Conservation (phyloP, 2,797 vertebrate genomes). For the Chromis chromis region DNA sequence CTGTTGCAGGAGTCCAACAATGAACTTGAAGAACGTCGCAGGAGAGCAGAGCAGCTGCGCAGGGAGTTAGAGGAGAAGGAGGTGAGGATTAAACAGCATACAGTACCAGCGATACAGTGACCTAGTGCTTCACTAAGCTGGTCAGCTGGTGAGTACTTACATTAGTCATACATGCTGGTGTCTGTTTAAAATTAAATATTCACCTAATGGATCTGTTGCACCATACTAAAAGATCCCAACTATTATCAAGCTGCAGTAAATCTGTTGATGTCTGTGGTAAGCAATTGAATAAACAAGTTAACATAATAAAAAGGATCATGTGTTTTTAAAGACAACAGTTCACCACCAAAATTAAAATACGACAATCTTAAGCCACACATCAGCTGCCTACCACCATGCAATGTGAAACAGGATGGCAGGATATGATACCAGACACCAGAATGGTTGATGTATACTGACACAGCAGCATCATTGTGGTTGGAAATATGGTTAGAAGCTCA, state of each 20-base stretch:
- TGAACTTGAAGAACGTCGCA: conserved; percentile 95
- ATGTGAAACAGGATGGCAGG: neutral
- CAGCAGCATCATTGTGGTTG: conserved; percentile 16
- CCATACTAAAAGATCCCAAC: neutral
- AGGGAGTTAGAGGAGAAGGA: conserved; percentile 98
- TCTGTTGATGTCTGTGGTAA: neutral
- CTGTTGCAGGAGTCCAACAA: conserved; percentile 98
- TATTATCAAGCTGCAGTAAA: neutral
- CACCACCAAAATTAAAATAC: neutral
- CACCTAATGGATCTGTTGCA: neutral
- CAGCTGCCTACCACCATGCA: too few species aligned
- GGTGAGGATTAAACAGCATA: conserved; percentile 72
- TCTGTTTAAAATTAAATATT: neutral
- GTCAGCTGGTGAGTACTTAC: neutral
- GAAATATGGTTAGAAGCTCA: conserved; percentile 28
- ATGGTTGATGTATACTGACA: neutral
- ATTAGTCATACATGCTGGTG: neutral
- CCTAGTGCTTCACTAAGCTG: neutral
- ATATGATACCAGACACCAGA: conserved; percentile 16
- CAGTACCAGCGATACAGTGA: neutral
- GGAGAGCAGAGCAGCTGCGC: conserved; percentile 94
- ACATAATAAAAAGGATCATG: neutral
- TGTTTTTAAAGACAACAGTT: too few species aligned
- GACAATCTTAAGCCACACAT: neutral
- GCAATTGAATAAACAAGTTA: neutral